These are phyloP conservation scores for Myripristis jacobus DNA, from an alignment of 2,797 vertebrate genomes.

Conservation along the genomic window DNA sequence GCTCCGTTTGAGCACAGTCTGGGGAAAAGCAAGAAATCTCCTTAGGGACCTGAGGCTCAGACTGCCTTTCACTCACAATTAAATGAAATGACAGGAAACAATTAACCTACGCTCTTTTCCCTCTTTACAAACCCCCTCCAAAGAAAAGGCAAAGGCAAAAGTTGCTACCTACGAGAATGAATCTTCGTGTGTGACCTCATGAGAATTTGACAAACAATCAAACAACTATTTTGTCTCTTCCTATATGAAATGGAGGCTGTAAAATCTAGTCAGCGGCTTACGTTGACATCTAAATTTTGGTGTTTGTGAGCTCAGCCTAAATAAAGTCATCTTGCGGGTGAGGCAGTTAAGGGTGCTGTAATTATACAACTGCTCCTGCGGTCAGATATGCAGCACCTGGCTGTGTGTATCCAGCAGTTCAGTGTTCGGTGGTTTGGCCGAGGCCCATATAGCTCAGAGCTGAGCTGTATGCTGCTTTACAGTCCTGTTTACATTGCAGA, in stretches of 20 bases:
- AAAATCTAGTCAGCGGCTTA: constrained; percentile 1
- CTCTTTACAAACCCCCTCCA: constrained; percentile 29
- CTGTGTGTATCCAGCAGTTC: constrained; percentile 54
- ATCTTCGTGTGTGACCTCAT: constrained; percentile 42
- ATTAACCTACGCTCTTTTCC: constrained; percentile 63
- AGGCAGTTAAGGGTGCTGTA: constrained; percentile 51
- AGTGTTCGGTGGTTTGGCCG: constrained; percentile 50
- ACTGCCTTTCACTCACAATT: constrained; percentile 61
- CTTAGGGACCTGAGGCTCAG: constrained; percentile 23
- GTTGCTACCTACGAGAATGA: constrained; percentile 49
- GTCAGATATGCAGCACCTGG: constrained; percentile 71
- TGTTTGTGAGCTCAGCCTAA: constrained; percentile 59
- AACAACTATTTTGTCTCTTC: background rate
- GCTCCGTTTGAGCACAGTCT: constrained; percentile 11
- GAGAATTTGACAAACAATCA: constrained; percentile 12
- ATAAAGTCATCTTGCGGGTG: constrained; percentile 31
- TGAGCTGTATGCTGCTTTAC: constrained; percentile 69
- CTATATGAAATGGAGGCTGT: background rate
- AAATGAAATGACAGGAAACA: constrained; percentile 78
- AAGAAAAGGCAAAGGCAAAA: constrained; percentile 60
- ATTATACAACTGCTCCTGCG: constrained; percentile 71
- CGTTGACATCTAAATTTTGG: constrained; percentile 59
- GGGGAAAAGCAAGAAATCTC: constrained; percentile 33
- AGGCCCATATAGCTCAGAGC: constrained; percentile 32
- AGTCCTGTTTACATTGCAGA: constrained; percentile 78